A percentile compares a stretch with the other conserved stretches of the same genome.
Evolutionary conservation across 1,140 invertebrate species (phyloP).

Genomic region (Colletes latitarsis): DNA sequence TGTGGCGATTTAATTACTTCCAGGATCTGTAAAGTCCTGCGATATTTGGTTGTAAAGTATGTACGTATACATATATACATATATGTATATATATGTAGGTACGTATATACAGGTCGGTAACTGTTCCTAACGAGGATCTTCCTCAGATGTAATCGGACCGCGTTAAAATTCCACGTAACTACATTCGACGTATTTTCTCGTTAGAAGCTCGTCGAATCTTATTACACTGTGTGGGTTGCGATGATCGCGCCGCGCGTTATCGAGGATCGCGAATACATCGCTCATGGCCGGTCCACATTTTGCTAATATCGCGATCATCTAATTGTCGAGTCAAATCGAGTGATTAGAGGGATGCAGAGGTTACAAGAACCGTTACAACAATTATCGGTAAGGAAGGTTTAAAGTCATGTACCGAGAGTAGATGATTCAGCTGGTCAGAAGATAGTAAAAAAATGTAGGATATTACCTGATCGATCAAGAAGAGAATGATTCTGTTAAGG

Average conservation of each 20-base stretch:
- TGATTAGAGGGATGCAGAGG: not conserved
- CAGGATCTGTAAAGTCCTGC: slow-evolving; percentile 45
- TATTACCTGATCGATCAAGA: not conserved
- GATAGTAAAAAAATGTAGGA: not conserved
- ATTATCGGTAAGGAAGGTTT: not conserved
- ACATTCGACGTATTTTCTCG: slow-evolving; percentile 8
- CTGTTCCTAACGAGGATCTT: slow-evolving; percentile 52
- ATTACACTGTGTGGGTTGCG: slow-evolving; percentile 1
- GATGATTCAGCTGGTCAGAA: not conserved
- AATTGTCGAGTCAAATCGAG: not conserved
- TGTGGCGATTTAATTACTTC: not conserved
- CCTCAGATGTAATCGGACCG: slow-evolving; percentile 23
- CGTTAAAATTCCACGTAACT: slow-evolving; percentile 36
- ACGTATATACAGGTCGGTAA: slow-evolving; percentile 14
- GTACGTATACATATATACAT: too few relatives aligned
- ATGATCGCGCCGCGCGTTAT: not conserved
- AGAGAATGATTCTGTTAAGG: not conserved
- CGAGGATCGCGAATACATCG: not conserved
- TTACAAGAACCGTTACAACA: not conserved
- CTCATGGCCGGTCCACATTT: not conserved
- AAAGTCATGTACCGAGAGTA: not conserved
- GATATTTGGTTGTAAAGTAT: slow-evolving; percentile 48
- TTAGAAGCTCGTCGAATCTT: slow-evolving; percentile 3
- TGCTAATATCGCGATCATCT: not conserved
- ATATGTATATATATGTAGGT: too few relatives aligned